Base-by-base conservation (phyloP, 2,797 vertebrate genomes). In the Oryzias dopingdopingensis region DNA sequence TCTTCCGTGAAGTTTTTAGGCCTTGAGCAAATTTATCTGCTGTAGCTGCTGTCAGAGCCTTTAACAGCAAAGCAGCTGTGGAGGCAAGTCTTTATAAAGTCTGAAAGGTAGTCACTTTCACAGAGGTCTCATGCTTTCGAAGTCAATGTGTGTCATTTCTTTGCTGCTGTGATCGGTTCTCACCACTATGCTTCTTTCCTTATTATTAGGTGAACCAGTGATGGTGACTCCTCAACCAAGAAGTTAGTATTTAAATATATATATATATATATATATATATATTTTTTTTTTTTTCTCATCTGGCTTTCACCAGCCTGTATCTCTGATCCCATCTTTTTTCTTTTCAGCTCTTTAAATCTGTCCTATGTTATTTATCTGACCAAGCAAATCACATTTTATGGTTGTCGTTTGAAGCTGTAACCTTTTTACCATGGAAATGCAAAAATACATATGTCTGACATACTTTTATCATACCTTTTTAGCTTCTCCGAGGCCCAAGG, bases 121-220 rank as follows among this genome's bases (percentile, higher is more conserved):
- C n/a, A 68, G 17, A 61, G 42, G 59, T 74, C 72, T 64, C 48
- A 43, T 67, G 57, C 46, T 66, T 55, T 65, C 42, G 62, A 60
- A 63, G 59, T 61, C 53, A 43, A 1, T 49, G 26, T 43, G 42
- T 32, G 22, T 62, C 47, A 29, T 18, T 62, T 55, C 46, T 45
- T 57, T 62, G 45, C 43, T 61, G 55, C 53, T 76, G 56, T 65
- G 42, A 14, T 67, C 48, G 76, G 50, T 56, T 70, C 67, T 77
- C 16, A 77, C 58, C 24, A 16, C 65, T 51, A 41, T 71, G 44
- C 65, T 64, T 74, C 80, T 81, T 67, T 13, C 14, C 37, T 76
- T 44, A 52, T 22, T 14, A 63, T 73, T 72, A 92, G 91, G 91
- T 79, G 83, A 88, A 80, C 82, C 87, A 14, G 49, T 70, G 12